Conservation (phyloP, 1,140 invertebrate species). For the Drosophila albomicans region DNA sequence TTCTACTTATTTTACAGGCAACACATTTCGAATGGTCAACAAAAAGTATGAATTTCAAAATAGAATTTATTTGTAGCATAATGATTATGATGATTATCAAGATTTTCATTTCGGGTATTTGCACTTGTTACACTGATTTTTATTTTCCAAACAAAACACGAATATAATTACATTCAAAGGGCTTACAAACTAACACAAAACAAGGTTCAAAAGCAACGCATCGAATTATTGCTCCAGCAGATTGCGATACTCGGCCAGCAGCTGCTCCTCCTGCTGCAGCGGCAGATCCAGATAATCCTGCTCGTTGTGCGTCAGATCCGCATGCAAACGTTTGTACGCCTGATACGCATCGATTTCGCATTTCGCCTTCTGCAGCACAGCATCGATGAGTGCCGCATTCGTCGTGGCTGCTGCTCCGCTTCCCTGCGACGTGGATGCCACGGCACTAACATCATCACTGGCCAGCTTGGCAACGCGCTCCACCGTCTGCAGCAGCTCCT, state of each 20-base stretch:
- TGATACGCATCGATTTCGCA: slow-evolving; percentile 64
- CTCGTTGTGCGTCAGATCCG: slow-evolving; percentile 87
- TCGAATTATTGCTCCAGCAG: slow-evolving; percentile 85
- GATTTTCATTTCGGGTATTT: too few species aligned
- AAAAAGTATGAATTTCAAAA: too few species aligned
- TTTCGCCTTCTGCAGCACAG: slow-evolving; percentile 53
- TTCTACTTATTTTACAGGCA: too few species aligned
- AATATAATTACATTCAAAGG: slow-evolving; percentile 30
- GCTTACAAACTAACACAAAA: slow-evolving; percentile 10
- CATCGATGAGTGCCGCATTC: slow-evolving; percentile 35
- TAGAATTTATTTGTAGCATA: too few species aligned
- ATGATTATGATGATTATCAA: too few species aligned
- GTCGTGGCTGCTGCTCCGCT: slow-evolving; percentile 1
- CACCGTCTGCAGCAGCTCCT: slow-evolving; percentile 57
- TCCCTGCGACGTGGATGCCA: slow-evolving; percentile 65
- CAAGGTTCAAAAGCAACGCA: background rate
- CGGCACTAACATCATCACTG: background rate
- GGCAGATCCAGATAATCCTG: slow-evolving; percentile 88
- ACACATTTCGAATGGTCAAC: too few species aligned
- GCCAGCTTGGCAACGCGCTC: slow-evolving; percentile 39
- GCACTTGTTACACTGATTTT: background rate
- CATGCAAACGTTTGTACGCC: slow-evolving; percentile 87
- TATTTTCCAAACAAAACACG: slow-evolving; percentile 11
- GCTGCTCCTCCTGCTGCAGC: slow-evolving; percentile 87
- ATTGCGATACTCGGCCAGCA: slow-evolving; percentile 87